phyloP scores from a whole-genome alignment of 2,113 vertebrate genomes.

The Bothrops jararaca region DNA sequence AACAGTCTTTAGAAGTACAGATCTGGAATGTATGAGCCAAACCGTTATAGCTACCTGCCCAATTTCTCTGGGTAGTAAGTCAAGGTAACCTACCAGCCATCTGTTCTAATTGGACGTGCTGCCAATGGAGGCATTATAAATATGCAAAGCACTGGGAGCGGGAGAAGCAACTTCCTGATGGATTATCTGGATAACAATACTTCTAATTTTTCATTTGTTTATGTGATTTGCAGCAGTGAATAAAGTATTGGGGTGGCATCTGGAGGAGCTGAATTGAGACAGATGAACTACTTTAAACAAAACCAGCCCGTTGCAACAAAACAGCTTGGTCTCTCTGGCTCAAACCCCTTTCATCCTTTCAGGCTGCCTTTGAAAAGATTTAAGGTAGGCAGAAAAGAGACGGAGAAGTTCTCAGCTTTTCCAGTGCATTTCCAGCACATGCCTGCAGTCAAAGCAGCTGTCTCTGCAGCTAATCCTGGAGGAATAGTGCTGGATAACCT shows the following conservation, averaged over 20 bases:
- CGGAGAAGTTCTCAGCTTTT: neutral
- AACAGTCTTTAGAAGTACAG: neutral
- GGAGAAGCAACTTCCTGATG: neutral
- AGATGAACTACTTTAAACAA: conserved; percentile 28
- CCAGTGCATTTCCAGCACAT: neutral
- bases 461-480: neutral
- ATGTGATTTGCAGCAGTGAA: conserved; percentile 65
- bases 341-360: neutral
- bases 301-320: neutral
- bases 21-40: conserved; percentile 12
- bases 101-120: conserved; percentile 63
- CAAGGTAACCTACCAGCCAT: conserved; percentile 60
- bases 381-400: neutral
- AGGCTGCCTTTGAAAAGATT: neutral
- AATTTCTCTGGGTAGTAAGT: conserved; percentile 51
- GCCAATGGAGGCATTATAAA: conserved; percentile 48
- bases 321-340: neutral
- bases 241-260: conserved; percentile 56
- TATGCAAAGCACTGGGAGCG: conserved; percentile 34
- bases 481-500: neutral
- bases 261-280: conserved; percentile 45
- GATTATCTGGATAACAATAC: conserved; percentile 64
- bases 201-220: conserved; percentile 78
- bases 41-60: conserved; percentile 45
- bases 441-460: too few species aligned